Evolutionary conservation across 1,140 invertebrate species (phyloP), one percentile per base, ranked within the genome.

Genomic region (Listronotus oregonensis): DNA sequence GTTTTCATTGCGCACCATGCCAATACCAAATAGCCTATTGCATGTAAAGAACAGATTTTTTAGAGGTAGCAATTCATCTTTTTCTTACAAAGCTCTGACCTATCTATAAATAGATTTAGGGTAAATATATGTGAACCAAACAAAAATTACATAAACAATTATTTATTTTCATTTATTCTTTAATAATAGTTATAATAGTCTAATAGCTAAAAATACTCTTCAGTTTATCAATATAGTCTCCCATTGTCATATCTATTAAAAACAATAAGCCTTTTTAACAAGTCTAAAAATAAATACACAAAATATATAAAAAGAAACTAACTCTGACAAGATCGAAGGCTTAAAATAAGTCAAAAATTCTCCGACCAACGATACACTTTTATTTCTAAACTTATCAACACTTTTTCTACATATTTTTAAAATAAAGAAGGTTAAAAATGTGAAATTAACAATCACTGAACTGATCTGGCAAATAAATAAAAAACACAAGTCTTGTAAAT

Each of bases 131-230:
- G n/a, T n/a, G 14, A 52, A 54, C 42, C 52, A 31, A 10, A 6
- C 18, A 31, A 12, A 46, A 18, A 17, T 51, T 57, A 50, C 58
- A 39, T 46, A 64, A 68, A 64, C 55, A 55, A 49, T 61, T 39
- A 42, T 68, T 68, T 64, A 59, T 68, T 67, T 50, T 60, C 47
- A 64, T 67, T 56, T 60, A 54, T 42, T 62, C 32, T 56, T 46
- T 43, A 21, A 64, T 54, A 57, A 56, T 59, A 40, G 32, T 12
- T 68, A 18, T 56, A 67, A 42, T 60, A 18, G 46, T 67, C 62
- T 65, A 65, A 57, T 55, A 50, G 49, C 62, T 65, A 65, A 65
- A 57, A 68, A 68, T 65, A 64, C 63, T 64, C 61, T 34, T 64
- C 49, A 65, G 18, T 57, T 57, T 58, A 57, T 57, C 39, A 50